Base-by-base conservation (phyloP, 2,797 vertebrate genomes). In the Halcyon leucocephala region DNA sequence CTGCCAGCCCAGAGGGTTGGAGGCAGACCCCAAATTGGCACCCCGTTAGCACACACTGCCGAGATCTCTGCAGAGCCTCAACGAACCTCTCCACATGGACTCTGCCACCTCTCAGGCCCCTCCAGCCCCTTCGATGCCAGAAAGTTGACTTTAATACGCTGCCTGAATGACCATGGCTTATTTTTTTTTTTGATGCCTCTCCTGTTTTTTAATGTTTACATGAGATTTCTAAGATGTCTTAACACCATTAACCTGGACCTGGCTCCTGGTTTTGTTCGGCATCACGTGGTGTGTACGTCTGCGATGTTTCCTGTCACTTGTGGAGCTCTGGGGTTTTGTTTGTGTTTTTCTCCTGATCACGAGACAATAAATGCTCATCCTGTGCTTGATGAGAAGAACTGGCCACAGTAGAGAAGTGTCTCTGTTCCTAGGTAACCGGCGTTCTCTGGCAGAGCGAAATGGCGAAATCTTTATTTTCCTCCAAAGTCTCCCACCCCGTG, bases 291-390 rank as follows among this genome's bases (percentile, higher is more conserved):
- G 5, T 83, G 80, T 77, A 26, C 7, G 33, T 70, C 70, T 73
- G 87, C 2, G 6, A 88, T 90, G 85, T 78, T 83, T 41, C 33
- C 2, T 80, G 91, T 90, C 78, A 49, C 88, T 93, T 16, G 62
- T 79, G 81, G 73, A 86, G 89, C 90, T 91, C 71, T 78, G 88
- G 13, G 25, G 12, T 71, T 9, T 80, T 64, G 42, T 22, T 37
- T 41, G 39, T 51, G 25, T 86, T 78, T 76, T 74, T 25, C 66
- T 95, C 69, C 41, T 69, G 81, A 76, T 96, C 95, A 91, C 85
- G 85, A 95, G 86, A 95, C 87, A 95, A 93, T 96, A 97, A 97
- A 97, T n/a, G 69, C 94, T 97, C 95, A 95, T 95, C 96, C 84
- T 93, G 89, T 86, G 91, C 95, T 94, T 66, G 86, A 65, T 96